Base-by-base conservation (phyloP, 1,140 invertebrate genomes). In the Pseudomyrmex gracilis region DNA sequence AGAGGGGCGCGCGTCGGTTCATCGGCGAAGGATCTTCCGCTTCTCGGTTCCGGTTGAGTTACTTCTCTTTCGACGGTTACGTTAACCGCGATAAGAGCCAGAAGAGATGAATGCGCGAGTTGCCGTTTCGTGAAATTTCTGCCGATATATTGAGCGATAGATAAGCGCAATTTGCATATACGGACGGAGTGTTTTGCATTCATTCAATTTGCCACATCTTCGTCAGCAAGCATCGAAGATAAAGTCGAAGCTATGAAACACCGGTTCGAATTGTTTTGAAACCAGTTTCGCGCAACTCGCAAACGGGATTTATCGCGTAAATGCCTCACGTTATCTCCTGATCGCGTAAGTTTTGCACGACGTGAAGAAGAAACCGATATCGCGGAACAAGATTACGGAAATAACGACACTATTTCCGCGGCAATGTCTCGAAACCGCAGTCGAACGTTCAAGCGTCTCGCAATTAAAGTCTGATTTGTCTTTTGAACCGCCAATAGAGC, bases 391-490 rank as follows among this genome's bases (percentile, higher is more conserved):
- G 64, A 34, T 24, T 82, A 45, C 10, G 76, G 55, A n/a, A n/a
- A 70, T 66, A 51, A 63, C 53, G 1, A 17, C 4, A 17, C 53
- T 45, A 66, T 86, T 73, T 47, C 58, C 53, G 15, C 58, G 20
- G n/a, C 71, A 34, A 4, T 34, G 34, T 63, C 9, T 20, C 45
- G 64, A 45, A 47, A 34, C 5, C 34, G 5, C 51, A 43, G 58
- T 76, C 63, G 49, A 76, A 13, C 51, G 55, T 22, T 22, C 58
- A 66, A 68, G 90, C 83, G 87, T 80, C 68, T 89, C 49, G 86
- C 90, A 90, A 91, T 93, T 90, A 92, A 92, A 92, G 90, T 90
- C 90, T 88, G 89, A 93, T 91, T 90, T 87, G 87, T 89, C 90
- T 89, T 93, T 92, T 93, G 90, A 12, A 90, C 82, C 86, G 85